These are phyloP conservation scores for Atrina japonica DNA, from an alignment of 2,888 invertebrate species.

Conservation along the genomic window DNA sequence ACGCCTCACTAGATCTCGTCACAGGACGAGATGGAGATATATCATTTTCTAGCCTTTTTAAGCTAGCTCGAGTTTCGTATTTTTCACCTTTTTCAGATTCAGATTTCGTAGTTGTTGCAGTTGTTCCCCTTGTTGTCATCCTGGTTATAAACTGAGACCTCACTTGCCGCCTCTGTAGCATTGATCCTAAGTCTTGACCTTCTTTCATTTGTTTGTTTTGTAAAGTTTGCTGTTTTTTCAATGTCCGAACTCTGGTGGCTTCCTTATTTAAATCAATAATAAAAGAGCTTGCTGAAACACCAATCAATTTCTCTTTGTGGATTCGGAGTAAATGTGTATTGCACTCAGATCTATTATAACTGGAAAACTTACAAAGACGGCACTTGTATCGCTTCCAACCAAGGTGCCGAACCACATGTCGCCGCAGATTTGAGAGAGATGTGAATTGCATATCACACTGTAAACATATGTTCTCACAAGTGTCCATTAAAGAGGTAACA, in stretches of 20 bases:
- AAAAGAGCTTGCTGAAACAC: conserved; percentile 30
- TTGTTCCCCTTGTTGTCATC: too few relatives aligned
- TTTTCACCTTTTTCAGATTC: conserved; percentile 1
- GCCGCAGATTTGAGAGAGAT: conserved; percentile 85
- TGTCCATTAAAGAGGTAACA: conserved; percentile 70
- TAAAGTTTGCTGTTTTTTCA: conserved; percentile 60
- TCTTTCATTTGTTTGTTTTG: conserved; percentile 16
- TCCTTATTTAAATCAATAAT: conserved; percentile 70
- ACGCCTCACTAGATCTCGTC: too few relatives aligned
- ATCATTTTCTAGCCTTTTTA: too few relatives aligned
- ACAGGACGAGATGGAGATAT: too few relatives aligned
- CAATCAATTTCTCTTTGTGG: conserved; percentile 55
- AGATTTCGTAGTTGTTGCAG: too few relatives aligned
- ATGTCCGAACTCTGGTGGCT: conserved; percentile 51
- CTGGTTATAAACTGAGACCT: too few relatives aligned
- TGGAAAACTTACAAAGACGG: conserved; percentile 85
- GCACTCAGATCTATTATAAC: conserved; percentile 70
- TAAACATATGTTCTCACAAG: conserved; percentile 68
- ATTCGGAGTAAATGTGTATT: conserved; percentile 67
- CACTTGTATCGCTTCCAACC: conserved; percentile 89
- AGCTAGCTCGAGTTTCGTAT: too few relatives aligned
- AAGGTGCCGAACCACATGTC: conserved; percentile 87
- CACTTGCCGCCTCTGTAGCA: too few relatives aligned
- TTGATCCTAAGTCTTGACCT: not conserved
- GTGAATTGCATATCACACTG: conserved; percentile 80